Evolutionary conservation across 2,888 invertebrate genomes (phyloP).

Genomic region (Drosophila anceps): DNA sequence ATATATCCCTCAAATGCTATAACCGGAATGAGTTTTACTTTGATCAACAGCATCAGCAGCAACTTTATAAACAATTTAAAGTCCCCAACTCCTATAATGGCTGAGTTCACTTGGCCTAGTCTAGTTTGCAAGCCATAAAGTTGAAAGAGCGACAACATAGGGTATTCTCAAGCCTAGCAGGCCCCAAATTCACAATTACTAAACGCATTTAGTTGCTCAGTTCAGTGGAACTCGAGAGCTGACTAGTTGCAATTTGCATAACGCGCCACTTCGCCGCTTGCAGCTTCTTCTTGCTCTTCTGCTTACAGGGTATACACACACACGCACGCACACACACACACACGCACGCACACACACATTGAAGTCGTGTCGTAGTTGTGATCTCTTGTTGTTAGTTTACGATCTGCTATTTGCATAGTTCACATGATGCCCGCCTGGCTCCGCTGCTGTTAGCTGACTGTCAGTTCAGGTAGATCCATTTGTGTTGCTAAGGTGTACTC

Average conservation of each 20-base stretch:
- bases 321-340: slow-evolving; percentile 30
- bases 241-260: background rate
- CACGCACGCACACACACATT: slow-evolving; percentile 46
- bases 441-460: background rate
- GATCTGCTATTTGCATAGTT: slow-evolving; percentile 65
- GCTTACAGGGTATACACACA: slow-evolving; percentile 25
- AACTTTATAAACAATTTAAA: background rate
- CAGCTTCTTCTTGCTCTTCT: background rate
- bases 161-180: background rate
- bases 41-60: background rate
- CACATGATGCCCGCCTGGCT: slow-evolving; percentile 1
- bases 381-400: slow-evolving; percentile 63
- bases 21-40: slow-evolving; percentile 1
- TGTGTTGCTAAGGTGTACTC: slow-evolving; percentile 9
- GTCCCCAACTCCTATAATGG: background rate
- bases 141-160: background rate
- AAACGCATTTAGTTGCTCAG: background rate
- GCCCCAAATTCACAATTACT: background rate
- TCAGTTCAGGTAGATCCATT: slow-evolving; percentile 22
- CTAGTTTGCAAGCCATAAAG: background rate
- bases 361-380: slow-evolving; percentile 22
- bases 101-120: background rate
- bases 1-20: background rate
- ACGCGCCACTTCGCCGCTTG: background rate
- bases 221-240: slow-evolving; percentile 6